Base-by-base conservation (phyloP, 2,113 vertebrate species). In the Poeciliopsis prolifica region DNA sequence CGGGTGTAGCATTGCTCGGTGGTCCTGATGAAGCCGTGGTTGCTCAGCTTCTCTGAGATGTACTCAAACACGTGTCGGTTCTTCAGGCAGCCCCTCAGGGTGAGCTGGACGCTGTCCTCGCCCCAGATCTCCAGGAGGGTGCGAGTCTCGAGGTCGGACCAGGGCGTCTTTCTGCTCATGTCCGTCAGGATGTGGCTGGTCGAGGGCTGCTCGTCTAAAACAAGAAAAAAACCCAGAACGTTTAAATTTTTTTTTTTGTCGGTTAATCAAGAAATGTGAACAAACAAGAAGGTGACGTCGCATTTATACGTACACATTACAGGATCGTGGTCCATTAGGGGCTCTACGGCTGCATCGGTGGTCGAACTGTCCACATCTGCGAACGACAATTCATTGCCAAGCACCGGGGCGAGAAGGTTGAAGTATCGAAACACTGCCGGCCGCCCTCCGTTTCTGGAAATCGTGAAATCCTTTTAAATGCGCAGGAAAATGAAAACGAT, bases 1-100 rank as follows among this genome's bases (percentile, higher is more conserved):
- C 93, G 92, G 0, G 93, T 91, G 86, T 93, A 93, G 89, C 93
- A 94, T 84, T 94, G 93, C 83, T 93, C 92, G 0, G 92, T 79
- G 22, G 92, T 93, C 77, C 93, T 69, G 0, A 78, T 76, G 65
- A 91, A 94, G 9, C 93, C 93, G 4, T 12, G 74, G 31, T 82
- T 70, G 2, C 62, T 44, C 93, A 94, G 90, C 79, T 85, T 91
- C 48, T 88, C 89, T 1, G 93, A 93, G 83, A 94, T 89, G 84
- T 93, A 93, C 58, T 89, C 77, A 0, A 92, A 94, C 54, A 94
- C 86, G 1, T 94, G 93, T 0, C 92, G 90, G 82, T 93, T 94
- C 87, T 93, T 93, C 62, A 90, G 74, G 82, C 88, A 88, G 79
- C 90, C 91, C 31, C 78, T 87, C 42, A 94, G 80, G 14, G 89